Percentiles rank a stretch among this genome's conserved stretches.
Evolutionary conservation across 2,888 invertebrate species (phyloP).

Genomic region (Dolomedes plantarius): DNA sequence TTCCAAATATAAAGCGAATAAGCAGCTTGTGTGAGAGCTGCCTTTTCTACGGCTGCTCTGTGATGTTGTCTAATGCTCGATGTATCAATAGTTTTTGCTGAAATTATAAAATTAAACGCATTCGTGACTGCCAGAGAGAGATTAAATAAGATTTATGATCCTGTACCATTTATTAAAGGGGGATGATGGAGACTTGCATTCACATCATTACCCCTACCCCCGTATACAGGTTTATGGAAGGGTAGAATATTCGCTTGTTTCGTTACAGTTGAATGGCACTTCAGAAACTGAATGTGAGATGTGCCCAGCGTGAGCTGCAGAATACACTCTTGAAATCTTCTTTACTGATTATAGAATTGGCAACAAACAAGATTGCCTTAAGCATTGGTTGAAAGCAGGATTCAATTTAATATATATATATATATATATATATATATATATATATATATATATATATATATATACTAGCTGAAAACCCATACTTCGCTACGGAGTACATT

Average conservation of each 20-base stretch:
- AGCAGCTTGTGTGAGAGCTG: background rate
- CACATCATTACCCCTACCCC: background rate
- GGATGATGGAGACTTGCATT: background rate
- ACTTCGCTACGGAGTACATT: no score
- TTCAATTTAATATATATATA: no score
- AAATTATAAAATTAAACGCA: conserved; percentile 4
- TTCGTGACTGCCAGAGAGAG: conserved; percentile 1
- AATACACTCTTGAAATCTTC: background rate
- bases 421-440: no score
- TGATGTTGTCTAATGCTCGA: background rate
- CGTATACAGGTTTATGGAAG: background rate
- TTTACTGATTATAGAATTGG: background rate
- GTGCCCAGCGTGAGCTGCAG: background rate
- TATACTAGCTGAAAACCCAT: no score
- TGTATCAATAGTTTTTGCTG: background rate
- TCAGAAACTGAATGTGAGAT: background rate
- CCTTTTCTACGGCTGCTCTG: no score
- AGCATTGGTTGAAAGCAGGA: no score
- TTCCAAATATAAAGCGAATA: background rate
- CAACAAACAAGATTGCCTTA: background rate
- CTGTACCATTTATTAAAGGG: background rate
- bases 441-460: no score
- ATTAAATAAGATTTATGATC: conserved; percentile 14
- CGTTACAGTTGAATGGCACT: background rate
- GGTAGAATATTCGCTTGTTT: background rate